These are phyloP conservation scores for Drosophila sordidula DNA, from an alignment of 2,888 invertebrate species.

Conservation along the genomic window DNA sequence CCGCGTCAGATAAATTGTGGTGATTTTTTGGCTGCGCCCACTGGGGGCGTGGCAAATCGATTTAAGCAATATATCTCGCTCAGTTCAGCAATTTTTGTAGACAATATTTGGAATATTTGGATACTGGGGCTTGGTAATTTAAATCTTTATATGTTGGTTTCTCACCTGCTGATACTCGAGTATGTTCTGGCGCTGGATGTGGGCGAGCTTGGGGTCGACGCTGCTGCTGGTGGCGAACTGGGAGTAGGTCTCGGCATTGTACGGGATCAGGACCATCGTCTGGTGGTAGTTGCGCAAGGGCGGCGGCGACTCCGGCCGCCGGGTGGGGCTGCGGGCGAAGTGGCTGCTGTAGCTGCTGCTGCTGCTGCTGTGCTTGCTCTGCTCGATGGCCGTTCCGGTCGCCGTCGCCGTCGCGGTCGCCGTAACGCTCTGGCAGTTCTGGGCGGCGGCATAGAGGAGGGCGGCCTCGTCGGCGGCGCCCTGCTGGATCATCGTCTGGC, in stretches of 20 bases:
- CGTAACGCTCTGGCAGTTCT: conserved; percentile 83
- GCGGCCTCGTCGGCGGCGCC: conserved; percentile 83
- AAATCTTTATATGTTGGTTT: no score
- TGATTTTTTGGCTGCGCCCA: no score
- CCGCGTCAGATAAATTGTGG: no score
- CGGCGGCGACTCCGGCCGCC: conserved; percentile 89
- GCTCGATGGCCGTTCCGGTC: conserved; percentile 73
- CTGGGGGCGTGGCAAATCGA: no score
- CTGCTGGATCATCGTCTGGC: conserved; percentile 84
- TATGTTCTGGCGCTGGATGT: conserved; percentile 84
- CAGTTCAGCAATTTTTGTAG: no score
- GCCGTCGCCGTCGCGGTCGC: conserved; percentile 45
- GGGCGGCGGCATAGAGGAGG: conserved; percentile 80
- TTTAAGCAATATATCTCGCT: no score
- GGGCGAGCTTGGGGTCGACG: conserved; percentile 82
- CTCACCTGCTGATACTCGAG: conserved; percentile 85
- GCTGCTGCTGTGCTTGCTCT: conserved; percentile 74
- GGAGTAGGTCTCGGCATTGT: conserved; percentile 86
- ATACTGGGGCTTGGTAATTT: no score
- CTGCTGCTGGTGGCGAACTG: conserved; percentile 83
- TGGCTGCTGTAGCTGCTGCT: conserved; percentile 79
- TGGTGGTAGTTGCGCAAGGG: conserved; percentile 89
- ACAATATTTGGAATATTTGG: no score
- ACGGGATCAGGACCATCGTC: conserved; percentile 89
- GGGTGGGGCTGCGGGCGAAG: conserved; percentile 84